phyloP scores from a whole-genome alignment of 2,113 vertebrate species.

The Microcebus lehilahytsara region DNA sequence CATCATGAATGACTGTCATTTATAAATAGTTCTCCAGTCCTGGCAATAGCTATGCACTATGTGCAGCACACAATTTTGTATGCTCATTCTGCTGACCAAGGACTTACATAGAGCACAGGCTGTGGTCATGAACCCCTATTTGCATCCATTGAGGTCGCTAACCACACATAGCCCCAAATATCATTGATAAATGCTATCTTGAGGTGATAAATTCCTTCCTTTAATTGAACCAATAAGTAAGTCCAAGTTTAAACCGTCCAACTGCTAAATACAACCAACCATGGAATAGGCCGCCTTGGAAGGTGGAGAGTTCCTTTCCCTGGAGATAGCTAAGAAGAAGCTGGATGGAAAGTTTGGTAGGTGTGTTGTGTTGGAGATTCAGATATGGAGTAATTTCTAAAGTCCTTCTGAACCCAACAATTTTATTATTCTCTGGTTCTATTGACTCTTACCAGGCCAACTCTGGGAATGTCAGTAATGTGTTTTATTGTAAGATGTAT shows the following conservation, averaged over 20 bases:
- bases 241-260: not conserved
- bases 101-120: not conserved
- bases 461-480: not conserved
- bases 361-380: not conserved
- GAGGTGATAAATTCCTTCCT: not conserved
- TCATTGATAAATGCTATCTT: not conserved
- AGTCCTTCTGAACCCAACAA: not conserved
- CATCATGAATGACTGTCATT: not conserved
- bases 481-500: not conserved
- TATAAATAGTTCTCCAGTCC: not conserved
- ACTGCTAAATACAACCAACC: not conserved
- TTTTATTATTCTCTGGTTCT: not conserved
- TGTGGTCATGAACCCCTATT: not conserved
- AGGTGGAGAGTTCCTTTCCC: not conserved
- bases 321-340: not conserved
- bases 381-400: not conserved
- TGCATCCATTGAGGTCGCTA: not conserved
- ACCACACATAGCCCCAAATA: not conserved
- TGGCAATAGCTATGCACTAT: not conserved
- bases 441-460: not conserved
- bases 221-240: not conserved
- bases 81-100: not conserved
- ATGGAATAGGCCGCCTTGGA: not conserved
- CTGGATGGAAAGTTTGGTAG: not conserved
- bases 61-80: not conserved